These are phyloP conservation scores for Melanotaenia nigrans DNA, from an alignment of 2,797 vertebrate genomes.

Conservation along the genomic window DNA sequence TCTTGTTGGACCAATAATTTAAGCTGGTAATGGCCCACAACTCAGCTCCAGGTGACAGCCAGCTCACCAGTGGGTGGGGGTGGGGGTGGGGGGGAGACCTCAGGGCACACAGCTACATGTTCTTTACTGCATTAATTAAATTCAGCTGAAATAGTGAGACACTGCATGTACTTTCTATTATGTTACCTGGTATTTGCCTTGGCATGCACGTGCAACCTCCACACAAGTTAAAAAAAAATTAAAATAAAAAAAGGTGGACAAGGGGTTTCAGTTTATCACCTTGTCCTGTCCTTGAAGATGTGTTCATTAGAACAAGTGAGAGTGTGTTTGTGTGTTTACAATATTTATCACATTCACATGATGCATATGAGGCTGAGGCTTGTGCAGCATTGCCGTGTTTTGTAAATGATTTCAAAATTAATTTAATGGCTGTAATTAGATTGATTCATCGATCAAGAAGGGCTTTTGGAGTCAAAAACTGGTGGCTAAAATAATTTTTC, in stretches of 20 bases:
- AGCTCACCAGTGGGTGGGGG: conserved; percentile 6
- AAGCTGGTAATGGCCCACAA: conserved; percentile 6
- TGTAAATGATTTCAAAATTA: not conserved
- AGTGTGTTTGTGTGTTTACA: not conserved
- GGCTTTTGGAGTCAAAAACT: not conserved
- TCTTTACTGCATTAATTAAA: conserved; percentile 38
- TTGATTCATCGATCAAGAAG: conserved; percentile 16
- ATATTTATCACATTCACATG: conserved; percentile 58
- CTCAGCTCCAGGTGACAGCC: conserved; percentile 13
- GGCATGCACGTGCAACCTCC: conserved; percentile 17
- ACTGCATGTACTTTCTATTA: conserved; percentile 15
- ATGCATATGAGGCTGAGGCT: conserved; percentile 54
- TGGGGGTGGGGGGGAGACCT: conserved; percentile 3
- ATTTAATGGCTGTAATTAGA: conserved; percentile 1
- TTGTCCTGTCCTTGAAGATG: conserved; percentile 4
- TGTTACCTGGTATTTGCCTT: conserved; percentile 26
- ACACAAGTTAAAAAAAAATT: not conserved
- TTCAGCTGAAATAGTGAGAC: conserved; percentile 41
- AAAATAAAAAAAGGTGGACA: conserved; percentile 11
- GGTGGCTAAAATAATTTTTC: conserved; percentile 7
- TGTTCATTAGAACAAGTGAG: not conserved
- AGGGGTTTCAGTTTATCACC: not conserved
- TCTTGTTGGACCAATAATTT: conserved; percentile 6
- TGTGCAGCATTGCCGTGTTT: conserved; percentile 20
- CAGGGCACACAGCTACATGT: conserved; percentile 11